These are phyloP conservation scores for Knipowitschia caucasica DNA, from an alignment of 2,797 vertebrate species.

Conservation along the genomic window DNA sequence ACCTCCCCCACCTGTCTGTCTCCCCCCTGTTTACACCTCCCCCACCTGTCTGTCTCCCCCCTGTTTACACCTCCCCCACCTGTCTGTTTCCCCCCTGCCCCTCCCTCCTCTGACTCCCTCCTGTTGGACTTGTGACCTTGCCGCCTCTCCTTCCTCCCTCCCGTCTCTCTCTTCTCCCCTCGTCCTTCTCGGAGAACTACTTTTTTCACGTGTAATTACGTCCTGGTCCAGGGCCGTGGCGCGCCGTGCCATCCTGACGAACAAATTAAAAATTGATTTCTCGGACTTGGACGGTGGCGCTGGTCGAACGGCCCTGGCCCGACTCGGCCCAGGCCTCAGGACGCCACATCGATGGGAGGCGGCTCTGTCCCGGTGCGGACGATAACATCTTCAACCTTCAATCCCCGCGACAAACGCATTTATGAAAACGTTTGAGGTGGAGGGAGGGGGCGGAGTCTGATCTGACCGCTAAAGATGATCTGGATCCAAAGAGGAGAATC, in stretches of 20 bases:
- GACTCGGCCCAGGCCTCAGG: slow-evolving; percentile 28
- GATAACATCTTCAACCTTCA: slow-evolving; percentile 25
- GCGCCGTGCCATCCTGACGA: slow-evolving; percentile 61
- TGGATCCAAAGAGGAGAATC: too few relatives aligned
- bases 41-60: too few relatives aligned
- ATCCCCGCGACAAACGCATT: neutral
- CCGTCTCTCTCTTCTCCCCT: slow-evolving; percentile 17
- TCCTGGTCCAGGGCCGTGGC: slow-evolving; percentile 48
- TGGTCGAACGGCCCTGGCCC: slow-evolving; percentile 48
- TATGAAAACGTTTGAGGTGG: too few relatives aligned
- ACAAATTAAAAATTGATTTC: slow-evolving; percentile 82
- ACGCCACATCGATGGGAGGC: slow-evolving; percentile 35
- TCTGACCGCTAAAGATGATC: too few relatives aligned
- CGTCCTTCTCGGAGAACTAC: slow-evolving; percentile 41
- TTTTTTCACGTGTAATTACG: slow-evolving; percentile 70
- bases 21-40: too few relatives aligned
- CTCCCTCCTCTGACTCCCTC: neutral
- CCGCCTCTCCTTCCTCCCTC: slow-evolving; percentile 4
- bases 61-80: too few relatives aligned
- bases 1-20: too few relatives aligned
- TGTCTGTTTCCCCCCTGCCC: slow-evolving; percentile 17
- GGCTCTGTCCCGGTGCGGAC: slow-evolving; percentile 29
- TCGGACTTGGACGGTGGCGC: slow-evolving; percentile 60
- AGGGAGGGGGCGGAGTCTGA: too few relatives aligned
- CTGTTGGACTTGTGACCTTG: too few relatives aligned